Base-by-base conservation (phyloP, 2,797 vertebrate species). In the Avahi laniger region DNA sequence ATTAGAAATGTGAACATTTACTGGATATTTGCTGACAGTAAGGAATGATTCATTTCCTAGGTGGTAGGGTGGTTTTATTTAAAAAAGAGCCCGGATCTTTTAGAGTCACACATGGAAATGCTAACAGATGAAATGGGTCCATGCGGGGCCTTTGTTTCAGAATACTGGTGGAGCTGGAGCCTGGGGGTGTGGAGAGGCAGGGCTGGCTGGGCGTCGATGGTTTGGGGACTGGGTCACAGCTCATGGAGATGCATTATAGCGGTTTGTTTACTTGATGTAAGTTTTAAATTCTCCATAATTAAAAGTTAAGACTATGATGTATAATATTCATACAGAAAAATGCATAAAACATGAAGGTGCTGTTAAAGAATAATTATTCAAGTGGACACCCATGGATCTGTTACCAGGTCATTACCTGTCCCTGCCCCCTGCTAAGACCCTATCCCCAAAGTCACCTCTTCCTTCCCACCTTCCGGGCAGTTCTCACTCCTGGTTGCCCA, bases 271-370 rank as follows among this genome's bases (percentile, higher is more conserved):
- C 72, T 54, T n/a, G 4, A 24, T 3, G 7, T 33, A 13, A 20
- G 15, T 46, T 89, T 63, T 18, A 41, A n/a, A 84, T 48, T 67
- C 72, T 26, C 35, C 79, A 1, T 46, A 41, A 61, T 67, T 38
- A 80, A 67, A 79, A 61, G 33, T 81, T 43, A 65, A 94, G 38
- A 69, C 35, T 14, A 18, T 78, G 75, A 90, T 48, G 59, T 12
- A 65, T 10, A 86, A 43, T 33, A 38, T 38, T 73, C 82, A 15
- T n/a, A 8, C 24, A n/a, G 6, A 30, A 46, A 94, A 63, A 22
- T 0, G 0, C 30, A 11, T 18, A 14, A 52, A 30, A 85, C 33
- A 1, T 3, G 7, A 41, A 41, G 41, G 18, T 52, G 0, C 33
- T 12, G 28, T 54, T 65, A 41, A 38, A 28, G 63, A 73, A n/a